Base-by-base conservation (phyloP, 2,797 vertebrate genomes). In the Hypotaenidia philippensis region DNA sequence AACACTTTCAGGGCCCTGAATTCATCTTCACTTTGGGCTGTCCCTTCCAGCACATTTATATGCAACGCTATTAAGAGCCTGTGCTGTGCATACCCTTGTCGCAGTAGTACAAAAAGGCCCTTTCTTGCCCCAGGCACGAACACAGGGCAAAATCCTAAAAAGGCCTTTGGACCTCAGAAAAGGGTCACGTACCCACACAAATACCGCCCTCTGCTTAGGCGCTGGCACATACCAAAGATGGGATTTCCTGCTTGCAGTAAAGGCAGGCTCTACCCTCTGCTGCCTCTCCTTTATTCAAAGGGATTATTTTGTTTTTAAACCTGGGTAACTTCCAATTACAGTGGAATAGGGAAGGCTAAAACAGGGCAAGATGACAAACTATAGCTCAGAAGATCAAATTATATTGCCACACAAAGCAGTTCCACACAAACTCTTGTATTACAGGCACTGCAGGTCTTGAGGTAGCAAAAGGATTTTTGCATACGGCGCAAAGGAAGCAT, bases 1-100 rank as follows among this genome's bases (percentile, higher is more conserved):
- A 60, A 49, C 1, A 1, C 49, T 83, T 88, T 71, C 53, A 61
- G 59, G 57, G 65, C 41, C 72, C 76, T 78, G 72, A 92, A 78
- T 76, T 88, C 41, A 68, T 75, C 92, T 88, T 90, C 65, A 70
- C 49, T 91, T 88, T 57, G 59, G 41, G 50, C 38, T 82, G n/a
- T 22, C 72, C 1, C 1, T 84, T 69, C 55, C 78, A 79, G 55
- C 70, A 81, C 32, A 49, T 87, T 76, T 59, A 70, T 85, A 12
- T 88, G 40, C 59, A 52, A 83, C 59, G 40, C 47, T 74, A 34
- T 52, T 44, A 63, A 83, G 92, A 83, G 55, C 40, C 56, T 70
- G 15, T 21, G 38, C 56, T 70, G 15, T 21, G 38, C 55, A 52
- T 63, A 52, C 47, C 87, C 68, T 55, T 63, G 19, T 80, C 80